Evolutionary conservation across 2,888 invertebrate genomes (phyloP).

Genomic region (Amphipyra berbera): DNA sequence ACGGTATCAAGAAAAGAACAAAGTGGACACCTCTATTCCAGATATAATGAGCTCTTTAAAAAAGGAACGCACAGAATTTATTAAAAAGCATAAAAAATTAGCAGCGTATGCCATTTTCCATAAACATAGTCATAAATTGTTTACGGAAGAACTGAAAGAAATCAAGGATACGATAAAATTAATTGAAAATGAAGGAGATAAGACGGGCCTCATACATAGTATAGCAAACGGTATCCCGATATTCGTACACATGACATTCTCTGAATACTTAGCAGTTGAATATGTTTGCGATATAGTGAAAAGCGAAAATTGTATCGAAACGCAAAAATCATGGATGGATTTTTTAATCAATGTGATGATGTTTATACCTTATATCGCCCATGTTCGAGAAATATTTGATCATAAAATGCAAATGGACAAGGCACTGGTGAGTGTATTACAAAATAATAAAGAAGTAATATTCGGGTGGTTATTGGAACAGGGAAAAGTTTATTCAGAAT

Average conservation of each 20-base stretch:
- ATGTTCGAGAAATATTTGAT: not conserved
- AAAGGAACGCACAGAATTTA: conserved; percentile 33
- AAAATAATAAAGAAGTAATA: conserved; percentile 2
- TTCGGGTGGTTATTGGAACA: conserved; percentile 12
- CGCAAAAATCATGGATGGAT: conserved; percentile 7
- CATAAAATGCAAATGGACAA: conserved; percentile 20
- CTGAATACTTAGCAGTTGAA: conserved; percentile 45
- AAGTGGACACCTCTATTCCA: conserved; percentile 31
- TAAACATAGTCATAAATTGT: not conserved
- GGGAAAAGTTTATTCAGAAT: not conserved
- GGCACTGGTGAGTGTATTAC: not conserved
- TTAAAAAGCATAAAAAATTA: conserved; percentile 38
- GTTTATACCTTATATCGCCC: too few species aligned
- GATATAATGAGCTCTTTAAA: conserved; percentile 32
- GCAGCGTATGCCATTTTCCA: conserved; percentile 36
- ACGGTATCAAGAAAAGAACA: conserved; percentile 41
- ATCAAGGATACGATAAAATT: conserved; percentile 14
- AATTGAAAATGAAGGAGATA: conserved; percentile 30
- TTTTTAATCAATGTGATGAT: conserved; percentile 17
- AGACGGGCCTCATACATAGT: conserved; percentile 34
- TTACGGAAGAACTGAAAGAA: conserved; percentile 17
- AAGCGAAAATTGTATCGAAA: not conserved
- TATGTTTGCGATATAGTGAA: conserved; percentile 42
- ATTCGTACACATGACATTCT: conserved; percentile 39
- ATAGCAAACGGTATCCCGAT: conserved; percentile 25